Evolutionary conservation across 2,888 invertebrate species (phyloP).

Genomic region (Tetragonula carbonaria): DNA sequence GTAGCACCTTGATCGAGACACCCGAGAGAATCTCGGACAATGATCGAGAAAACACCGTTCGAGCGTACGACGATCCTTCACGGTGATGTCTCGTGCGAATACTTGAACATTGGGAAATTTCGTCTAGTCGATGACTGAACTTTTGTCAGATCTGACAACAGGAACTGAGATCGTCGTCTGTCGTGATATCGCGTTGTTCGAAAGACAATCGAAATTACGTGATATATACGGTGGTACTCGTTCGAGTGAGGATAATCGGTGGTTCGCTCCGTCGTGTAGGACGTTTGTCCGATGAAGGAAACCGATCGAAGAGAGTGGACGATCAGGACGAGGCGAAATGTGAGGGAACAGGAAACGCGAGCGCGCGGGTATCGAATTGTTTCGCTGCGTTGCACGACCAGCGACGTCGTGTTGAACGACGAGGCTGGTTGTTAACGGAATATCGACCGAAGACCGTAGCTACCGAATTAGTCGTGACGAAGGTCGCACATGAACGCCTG

Average conservation of each 20-base stretch:
- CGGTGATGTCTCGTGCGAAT: conserved; percentile 23
- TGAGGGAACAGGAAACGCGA: conserved; percentile 34
- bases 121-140: conserved; percentile 44
- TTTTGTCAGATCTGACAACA: neutral
- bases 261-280: neutral
- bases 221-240: neutral
- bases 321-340: conserved; percentile 33
- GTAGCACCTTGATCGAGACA: conserved; percentile 11
- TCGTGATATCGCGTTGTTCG: conserved; percentile 5
- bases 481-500: conserved; percentile 62
- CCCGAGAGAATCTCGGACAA: neutral
- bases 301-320: conserved; percentile 10
- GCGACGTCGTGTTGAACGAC: conserved; percentile 38
- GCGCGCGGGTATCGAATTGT: conserved; percentile 49
- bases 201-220: neutral
- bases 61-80: conserved; percentile 19
- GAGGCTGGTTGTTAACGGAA: conserved; percentile 53
- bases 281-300: conserved; percentile 9
- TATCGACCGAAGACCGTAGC: conserved; percentile 67
- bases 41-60: conserved; percentile 30
- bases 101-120: neutral
- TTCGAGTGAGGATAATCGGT: neutral
- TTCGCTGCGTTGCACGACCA: conserved; percentile 39
- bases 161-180: neutral
- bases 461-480: conserved; percentile 68